Evolutionary conservation across 53 echinoderm and acorn worm species (phyloP), one percentile per base, ranked within the genome.

Genomic region (Temnopleurus reevesii): DNA sequence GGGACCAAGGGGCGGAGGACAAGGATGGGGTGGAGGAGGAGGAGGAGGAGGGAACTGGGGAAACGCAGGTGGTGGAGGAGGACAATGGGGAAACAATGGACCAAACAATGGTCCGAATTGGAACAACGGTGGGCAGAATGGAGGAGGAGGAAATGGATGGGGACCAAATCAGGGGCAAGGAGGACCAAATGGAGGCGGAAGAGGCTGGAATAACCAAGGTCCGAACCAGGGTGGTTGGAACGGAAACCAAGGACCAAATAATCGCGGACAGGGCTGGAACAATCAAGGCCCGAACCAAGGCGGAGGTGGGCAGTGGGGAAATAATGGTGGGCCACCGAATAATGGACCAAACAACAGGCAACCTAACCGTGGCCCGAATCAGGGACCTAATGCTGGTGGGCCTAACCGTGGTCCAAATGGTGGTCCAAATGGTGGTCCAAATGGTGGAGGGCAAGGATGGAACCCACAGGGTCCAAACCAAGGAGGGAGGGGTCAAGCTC

Each of bases 231-330:
- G 71, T 27, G 35, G 71, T 12, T 71, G 71, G 71, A 33, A 33
- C 71, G 9, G 34, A 10, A 71, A 59, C 60, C 13, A 59, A 12
- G 71, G 71, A 34, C 60, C 60, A 59, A 59, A 59, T 59, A 26
- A 8, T 17, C 23, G 15, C 1, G 21, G 60, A 59, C 9, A 17
- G 12, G 60, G 60, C 60, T 36, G 51, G 80, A 46, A 10, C 49
- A 66, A 66, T n/a, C 79, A 77, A 27, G 81, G 81, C 4, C 81
- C 46, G 26, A 81, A 81, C 12, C 46, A 81, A 46, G 81, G 81
- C 35, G 61, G 61, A 10, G 31, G 12, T 24, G 3, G 18, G 5
- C 33, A 53, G 17, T n/a, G n/a, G n/a, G 53, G 53, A 17, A 8
- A 8, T 12, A 53, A 53, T 53, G 53, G 9, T 12, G 53, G 53